phyloP scores from a whole-genome alignment of 1,140 invertebrate species.

The Lucilia cuprina region DNA sequence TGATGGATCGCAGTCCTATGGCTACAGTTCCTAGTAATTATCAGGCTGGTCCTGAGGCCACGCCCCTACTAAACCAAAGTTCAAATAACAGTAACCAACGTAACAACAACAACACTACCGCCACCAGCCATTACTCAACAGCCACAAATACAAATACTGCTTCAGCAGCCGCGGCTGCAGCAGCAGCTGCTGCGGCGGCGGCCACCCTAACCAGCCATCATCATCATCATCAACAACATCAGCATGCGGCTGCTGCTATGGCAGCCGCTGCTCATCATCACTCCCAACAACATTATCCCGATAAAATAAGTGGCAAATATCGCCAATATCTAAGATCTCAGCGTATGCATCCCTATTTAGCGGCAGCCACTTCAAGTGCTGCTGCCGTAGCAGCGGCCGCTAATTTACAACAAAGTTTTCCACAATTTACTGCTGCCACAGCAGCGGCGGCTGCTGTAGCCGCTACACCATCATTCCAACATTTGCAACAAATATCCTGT shows the following conservation, averaged over 20 bases:
- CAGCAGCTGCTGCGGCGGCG: conserved; percentile 44
- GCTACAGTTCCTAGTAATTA: conserved; percentile 65
- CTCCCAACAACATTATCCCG: conserved; percentile 50
- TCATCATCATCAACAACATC: conserved; percentile 46
- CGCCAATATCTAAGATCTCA: conserved; percentile 66
- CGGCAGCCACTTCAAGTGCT: conserved; percentile 57
- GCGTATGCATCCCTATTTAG: conserved; percentile 66
- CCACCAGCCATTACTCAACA: conserved; percentile 17
- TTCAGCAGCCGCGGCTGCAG: conserved; percentile 44
- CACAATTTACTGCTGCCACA: conserved; percentile 58
- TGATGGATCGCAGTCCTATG: conserved; percentile 55
- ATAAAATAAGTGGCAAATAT: conserved; percentile 66
- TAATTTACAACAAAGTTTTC: conserved; percentile 61
- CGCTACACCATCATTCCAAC: conserved; percentile 59
- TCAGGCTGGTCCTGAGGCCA: conserved; percentile 61
- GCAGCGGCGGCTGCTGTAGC: conserved; percentile 43
- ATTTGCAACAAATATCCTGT: conserved; percentile 67
- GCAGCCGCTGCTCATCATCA: conserved; percentile 17
- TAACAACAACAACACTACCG: conserved; percentile 19
- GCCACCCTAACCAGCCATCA: conserved; percentile 35
- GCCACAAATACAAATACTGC: conserved; percentile 44
- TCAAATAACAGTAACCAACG: conserved; percentile 36
- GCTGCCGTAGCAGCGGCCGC: conserved; percentile 49
- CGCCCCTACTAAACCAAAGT: conserved; percentile 45
- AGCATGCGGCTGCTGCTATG: conserved; percentile 35